Conservation (phyloP, 2,113 vertebrate genomes). For the Pelmatolapia mariae region DNA sequence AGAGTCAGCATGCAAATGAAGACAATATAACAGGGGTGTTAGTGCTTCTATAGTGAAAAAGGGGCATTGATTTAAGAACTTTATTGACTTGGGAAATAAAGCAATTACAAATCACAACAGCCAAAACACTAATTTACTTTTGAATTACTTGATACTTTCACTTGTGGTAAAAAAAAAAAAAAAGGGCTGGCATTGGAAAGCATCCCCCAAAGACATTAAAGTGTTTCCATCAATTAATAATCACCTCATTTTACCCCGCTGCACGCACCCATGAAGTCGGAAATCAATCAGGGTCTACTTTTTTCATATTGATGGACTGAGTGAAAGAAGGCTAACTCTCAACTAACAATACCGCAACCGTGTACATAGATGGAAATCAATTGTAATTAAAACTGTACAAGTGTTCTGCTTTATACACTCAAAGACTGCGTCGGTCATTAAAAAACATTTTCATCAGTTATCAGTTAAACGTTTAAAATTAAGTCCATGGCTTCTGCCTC, state of each 20-base stretch:
- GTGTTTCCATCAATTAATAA: constrained; percentile 55
- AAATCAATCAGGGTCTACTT: constrained; percentile 60
- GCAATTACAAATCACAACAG: constrained; percentile 39
- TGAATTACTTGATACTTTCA: constrained; percentile 38
- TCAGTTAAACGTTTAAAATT: constrained; percentile 79
- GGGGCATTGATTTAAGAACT: background rate
- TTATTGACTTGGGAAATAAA: constrained; percentile 33
- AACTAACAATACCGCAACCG: constrained; percentile 65
- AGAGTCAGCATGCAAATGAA: background rate
- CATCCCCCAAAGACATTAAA: constrained; percentile 46
- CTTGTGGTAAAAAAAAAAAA: background rate
- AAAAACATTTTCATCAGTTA: constrained; percentile 81
- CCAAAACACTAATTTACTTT: constrained; percentile 33
- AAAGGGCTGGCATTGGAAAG: constrained; percentile 2
- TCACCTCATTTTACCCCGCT: constrained; percentile 41
- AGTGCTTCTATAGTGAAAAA: background rate
- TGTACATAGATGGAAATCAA: constrained; percentile 86
- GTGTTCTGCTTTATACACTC: constrained; percentile 77
- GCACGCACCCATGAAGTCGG: constrained; percentile 18
- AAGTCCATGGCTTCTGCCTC: constrained; percentile 69
- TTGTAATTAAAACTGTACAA: constrained; percentile 91
- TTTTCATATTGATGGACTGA: constrained; percentile 55
- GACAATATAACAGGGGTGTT: background rate
- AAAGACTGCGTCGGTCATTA: constrained; percentile 79
- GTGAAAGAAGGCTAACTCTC: constrained; percentile 50